These are phyloP conservation scores for Rhizoglyphus robini DNA, from an alignment of 1,140 invertebrate genomes.

Conservation along the genomic window DNA sequence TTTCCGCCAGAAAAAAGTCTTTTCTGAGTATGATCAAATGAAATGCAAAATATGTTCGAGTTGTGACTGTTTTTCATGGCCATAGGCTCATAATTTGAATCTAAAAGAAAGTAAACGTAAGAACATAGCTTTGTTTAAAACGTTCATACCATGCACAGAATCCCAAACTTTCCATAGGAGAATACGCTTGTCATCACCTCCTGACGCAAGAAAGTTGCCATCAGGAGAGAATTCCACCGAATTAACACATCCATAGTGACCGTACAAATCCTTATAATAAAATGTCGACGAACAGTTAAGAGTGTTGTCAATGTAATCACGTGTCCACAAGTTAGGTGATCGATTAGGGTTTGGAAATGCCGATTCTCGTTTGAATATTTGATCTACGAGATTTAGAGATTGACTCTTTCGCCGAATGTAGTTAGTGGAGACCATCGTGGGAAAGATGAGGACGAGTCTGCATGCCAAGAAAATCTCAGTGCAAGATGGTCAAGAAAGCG, in stretches of 20 bases:
- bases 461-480: no score
- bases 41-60: slow-evolving; percentile 85
- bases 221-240: slow-evolving; percentile 83
- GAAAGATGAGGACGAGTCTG: no score
- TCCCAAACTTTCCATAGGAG: slow-evolving; percentile 73
- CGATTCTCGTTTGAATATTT: neutral
- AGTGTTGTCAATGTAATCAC: neutral
- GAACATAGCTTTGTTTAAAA: neutral
- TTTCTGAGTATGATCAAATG: slow-evolving; percentile 59
- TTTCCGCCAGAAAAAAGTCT: slow-evolving; percentile 76
- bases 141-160: slow-evolving; percentile 44
- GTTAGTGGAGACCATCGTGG: no score
- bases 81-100: slow-evolving; percentile 35
- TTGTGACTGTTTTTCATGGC: slow-evolving; percentile 66
- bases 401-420: neutral
- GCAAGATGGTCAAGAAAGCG: no score
- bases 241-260: slow-evolving; percentile 90
- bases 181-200: slow-evolving; percentile 79
- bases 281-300: slow-evolving; percentile 32
- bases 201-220: slow-evolving; percentile 70
- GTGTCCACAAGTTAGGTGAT: neutral
- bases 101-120: neutral
- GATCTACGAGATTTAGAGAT: neutral
- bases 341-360: neutral
- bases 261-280: slow-evolving; percentile 65